These are phyloP conservation scores for Alauda arvensis DNA, from an alignment of 2,797 vertebrate species.

Conservation along the genomic window DNA sequence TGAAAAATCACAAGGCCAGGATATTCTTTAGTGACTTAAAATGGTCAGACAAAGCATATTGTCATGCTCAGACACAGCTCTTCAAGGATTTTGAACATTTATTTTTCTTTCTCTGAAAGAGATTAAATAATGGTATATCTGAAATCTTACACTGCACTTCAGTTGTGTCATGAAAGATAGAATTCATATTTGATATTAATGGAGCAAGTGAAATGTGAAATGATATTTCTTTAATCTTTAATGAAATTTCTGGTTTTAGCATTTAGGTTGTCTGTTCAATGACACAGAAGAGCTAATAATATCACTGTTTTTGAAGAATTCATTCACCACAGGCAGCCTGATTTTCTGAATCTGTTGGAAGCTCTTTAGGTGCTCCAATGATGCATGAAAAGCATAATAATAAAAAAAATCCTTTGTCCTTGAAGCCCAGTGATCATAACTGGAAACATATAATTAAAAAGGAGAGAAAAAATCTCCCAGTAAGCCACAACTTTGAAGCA, in stretches of 20 bases:
- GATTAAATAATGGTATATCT: conserved; percentile 25
- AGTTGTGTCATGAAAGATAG: conserved; percentile 33
- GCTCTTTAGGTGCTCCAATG: conserved; percentile 31
- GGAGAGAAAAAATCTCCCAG: not conserved
- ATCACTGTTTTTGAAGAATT: conserved; percentile 48
- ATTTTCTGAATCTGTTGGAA: conserved; percentile 45
- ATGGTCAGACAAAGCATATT: conserved; percentile 19
- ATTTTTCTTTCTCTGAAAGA: not conserved
- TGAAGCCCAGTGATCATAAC: conserved; percentile 2
- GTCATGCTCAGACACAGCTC: not conserved
- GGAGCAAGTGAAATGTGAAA: conserved; percentile 65
- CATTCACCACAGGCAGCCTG: conserved; percentile 16
- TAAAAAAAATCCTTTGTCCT: not conserved
- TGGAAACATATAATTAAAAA: conserved; percentile 44
- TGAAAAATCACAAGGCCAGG: conserved; percentile 20
- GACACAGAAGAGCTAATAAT: conserved; percentile 60
- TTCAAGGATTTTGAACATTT: conserved; percentile 24
- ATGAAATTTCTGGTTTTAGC: conserved; percentile 61
- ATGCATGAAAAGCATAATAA: conserved; percentile 30
- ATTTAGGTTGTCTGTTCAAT: conserved; percentile 56
- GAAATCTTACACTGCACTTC: conserved; percentile 45
- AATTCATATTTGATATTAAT: conserved; percentile 63
- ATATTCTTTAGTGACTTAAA: conserved; percentile 23
- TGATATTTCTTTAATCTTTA: conserved; percentile 69
- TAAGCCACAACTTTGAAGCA: not conserved